Evolutionary conservation across 2,797 vertebrate species (phyloP).

Genomic region (Glossophaga mutica): DNA sequence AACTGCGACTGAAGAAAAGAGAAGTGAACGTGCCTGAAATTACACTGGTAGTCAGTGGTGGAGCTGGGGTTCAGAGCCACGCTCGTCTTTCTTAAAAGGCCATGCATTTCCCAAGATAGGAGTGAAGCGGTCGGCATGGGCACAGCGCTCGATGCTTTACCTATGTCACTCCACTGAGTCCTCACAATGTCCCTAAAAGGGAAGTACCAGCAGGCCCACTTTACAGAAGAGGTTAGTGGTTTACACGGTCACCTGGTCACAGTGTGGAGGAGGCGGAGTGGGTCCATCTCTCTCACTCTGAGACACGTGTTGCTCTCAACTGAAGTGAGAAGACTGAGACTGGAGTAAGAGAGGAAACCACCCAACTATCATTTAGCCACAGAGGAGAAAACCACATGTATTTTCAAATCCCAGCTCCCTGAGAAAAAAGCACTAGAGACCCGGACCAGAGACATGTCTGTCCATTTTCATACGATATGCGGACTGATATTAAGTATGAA

Average conservation of each 20-base stretch:
- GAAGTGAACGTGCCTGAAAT: not conserved
- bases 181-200: not conserved
- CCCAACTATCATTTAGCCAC: not conserved
- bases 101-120: not conserved
- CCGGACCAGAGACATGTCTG: not conserved
- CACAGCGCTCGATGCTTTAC: not conserved
- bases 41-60: too few relatives aligned
- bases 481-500: not conserved
- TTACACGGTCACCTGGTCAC: not conserved
- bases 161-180: accelerated
- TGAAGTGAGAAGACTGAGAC: not conserved
- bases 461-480: not conserved
- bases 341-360: not conserved
- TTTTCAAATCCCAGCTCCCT: not conserved
- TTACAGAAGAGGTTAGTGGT: not conserved
- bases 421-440: not conserved
- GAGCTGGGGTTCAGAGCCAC: not conserved
- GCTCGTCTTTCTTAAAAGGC: not conserved
- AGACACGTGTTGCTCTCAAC: not conserved
- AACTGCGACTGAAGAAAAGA: not conserved
- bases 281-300: not conserved
- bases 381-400: not conserved
- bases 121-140: not conserved
- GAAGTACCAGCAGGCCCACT: not conserved
- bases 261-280: not conserved